phyloP scores from a whole-genome alignment of 1,140 invertebrate species.

The Heliconius eleuchia region DNA sequence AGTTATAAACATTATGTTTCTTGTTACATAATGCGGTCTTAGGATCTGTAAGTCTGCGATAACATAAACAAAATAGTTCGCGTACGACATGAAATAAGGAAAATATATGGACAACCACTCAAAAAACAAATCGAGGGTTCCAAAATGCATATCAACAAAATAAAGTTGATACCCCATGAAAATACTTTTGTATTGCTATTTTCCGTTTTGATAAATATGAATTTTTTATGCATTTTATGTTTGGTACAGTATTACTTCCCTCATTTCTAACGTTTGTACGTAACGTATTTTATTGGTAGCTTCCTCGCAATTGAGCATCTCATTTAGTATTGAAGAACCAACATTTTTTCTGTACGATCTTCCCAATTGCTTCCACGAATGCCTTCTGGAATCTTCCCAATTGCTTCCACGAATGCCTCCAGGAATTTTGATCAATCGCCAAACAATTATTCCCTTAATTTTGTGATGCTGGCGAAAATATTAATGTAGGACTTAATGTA shows the following conservation, averaged over 20 bases:
- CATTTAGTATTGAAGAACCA: conserved; percentile 2
- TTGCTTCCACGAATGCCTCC: background rate
- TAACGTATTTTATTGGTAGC: conserved; percentile 9
- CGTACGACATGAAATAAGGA: background rate
- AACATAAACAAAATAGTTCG: no score
- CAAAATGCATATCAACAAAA: conserved; percentile 1
- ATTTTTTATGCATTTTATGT: conserved; percentile 8
- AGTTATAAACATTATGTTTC: no score
- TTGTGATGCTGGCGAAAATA: background rate
- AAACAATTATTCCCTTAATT: background rate
- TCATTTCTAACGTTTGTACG: background rate
- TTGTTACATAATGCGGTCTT: no score
- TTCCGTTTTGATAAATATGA: background rate
- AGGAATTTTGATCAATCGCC: conserved; percentile 4
- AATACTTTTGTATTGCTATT: background rate
- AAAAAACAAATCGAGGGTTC: background rate
- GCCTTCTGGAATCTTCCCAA: background rate
- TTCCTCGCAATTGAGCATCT: background rate
- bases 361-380: background rate
- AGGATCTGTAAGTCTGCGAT: no score
- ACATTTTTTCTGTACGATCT: conserved; percentile 6
- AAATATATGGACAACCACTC: background rate
- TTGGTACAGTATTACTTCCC: conserved; percentile 2
- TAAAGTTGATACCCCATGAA: background rate
- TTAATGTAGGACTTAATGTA: background rate